Evolutionary conservation across 2,113 vertebrate genomes (phyloP).

Genomic region (Gavia stellata): DNA sequence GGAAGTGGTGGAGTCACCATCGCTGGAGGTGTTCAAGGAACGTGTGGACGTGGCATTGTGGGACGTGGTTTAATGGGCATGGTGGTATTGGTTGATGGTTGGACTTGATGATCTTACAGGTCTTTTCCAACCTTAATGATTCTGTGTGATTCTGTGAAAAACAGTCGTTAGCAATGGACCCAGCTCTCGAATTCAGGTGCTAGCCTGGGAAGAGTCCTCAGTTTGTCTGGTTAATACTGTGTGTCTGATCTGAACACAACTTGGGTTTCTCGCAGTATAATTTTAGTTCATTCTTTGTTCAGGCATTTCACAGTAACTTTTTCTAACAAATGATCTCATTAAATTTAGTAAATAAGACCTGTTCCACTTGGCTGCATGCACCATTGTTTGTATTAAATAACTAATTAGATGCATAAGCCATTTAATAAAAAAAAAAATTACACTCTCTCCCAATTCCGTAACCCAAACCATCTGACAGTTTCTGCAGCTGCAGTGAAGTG

Average conservation of each 20-base stretch:
- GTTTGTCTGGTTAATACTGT: neutral
- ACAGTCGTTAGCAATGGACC: neutral
- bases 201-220: neutral
- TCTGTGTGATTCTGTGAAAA: too few relatives aligned
- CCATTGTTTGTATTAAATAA: neutral
- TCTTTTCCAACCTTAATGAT: too few relatives aligned
- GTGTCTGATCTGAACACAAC: neutral
- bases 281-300: slow-evolving; percentile 2
- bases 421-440: neutral
- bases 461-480: neutral
- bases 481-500: neutral
- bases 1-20: too few relatives aligned
- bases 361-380: slow-evolving; percentile 16
- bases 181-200: neutral
- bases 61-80: too few relatives aligned
- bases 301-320: neutral
- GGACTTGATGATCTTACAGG: too few relatives aligned
- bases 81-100: too few relatives aligned
- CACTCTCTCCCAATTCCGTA: neutral
- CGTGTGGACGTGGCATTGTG: too few relatives aligned
- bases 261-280: neutral
- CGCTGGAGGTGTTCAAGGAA: too few relatives aligned
- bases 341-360: slow-evolving; percentile 28
- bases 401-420: neutral
- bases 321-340: slow-evolving; percentile 13